Conservation (phyloP, 2,113 vertebrate species). For the Microtus ochrogaster region DNA sequence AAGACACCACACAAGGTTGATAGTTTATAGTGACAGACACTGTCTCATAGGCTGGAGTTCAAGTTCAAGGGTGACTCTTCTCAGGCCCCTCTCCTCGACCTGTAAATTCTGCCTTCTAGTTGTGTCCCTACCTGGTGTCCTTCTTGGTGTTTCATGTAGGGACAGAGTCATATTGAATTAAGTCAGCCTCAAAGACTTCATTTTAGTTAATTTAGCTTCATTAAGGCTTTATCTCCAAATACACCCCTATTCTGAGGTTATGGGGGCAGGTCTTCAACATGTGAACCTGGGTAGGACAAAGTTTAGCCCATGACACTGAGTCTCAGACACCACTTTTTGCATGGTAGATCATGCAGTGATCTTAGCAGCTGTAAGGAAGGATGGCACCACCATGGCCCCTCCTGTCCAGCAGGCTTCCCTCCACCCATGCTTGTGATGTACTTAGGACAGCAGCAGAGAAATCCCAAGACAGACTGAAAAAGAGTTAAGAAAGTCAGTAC, state of each 20-base stretch:
- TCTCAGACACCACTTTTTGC: neutral
- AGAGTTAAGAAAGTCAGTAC: neutral
- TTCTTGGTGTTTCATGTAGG: accelerated
- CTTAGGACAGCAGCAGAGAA: neutral
- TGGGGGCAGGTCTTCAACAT: accelerated
- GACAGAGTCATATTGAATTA: accelerated
- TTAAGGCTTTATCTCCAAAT: neutral
- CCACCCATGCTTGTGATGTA: neutral
- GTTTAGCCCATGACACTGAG: accelerated
- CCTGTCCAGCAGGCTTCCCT: accelerated
- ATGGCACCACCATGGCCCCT: neutral
- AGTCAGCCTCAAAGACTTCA: neutral
- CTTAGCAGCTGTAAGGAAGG: accelerated
- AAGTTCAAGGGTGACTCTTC: too few relatives aligned
- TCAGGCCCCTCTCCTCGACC: neutral
- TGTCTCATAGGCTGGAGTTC: neutral
- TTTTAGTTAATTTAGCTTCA: neutral
- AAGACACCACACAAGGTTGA: neutral
- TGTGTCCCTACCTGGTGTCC: accelerated
- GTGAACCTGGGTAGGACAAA: accelerated
- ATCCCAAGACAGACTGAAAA: neutral
- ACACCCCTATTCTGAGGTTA: neutral
- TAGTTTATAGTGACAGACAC: neutral
- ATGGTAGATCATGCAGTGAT: accelerated
- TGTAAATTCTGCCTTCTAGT: accelerated